Conservation (phyloP, 23 tunicate genomes). For the Diplosoma virens region DNA sequence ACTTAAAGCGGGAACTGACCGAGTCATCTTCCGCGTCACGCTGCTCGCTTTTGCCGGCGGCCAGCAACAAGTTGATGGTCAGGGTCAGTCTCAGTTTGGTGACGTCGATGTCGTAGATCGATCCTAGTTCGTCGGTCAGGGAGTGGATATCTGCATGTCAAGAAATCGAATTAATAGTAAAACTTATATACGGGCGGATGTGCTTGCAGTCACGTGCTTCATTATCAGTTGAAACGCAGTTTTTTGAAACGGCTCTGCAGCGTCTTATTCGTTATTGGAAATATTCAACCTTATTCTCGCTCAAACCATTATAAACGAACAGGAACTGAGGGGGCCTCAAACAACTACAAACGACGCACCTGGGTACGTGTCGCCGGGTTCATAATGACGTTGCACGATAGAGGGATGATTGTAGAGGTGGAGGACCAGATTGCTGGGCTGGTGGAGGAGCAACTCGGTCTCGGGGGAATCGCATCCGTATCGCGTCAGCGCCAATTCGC, state of each 20-base stretch:
- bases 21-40: slow-evolving; percentile 30
- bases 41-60: slow-evolving; percentile 14
- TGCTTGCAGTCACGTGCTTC: too few relatives aligned
- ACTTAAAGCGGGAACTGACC: slow-evolving; percentile 4
- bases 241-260: too few relatives aligned
- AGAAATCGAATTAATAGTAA: neutral
- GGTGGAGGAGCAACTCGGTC: neutral
- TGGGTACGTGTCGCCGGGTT: slow-evolving; percentile 72
- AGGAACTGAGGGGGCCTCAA: too few relatives aligned
- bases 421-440: slow-evolving; percentile 41
- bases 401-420: slow-evolving; percentile 60
- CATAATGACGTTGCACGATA: slow-evolving; percentile 49
- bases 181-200: neutral
- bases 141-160: slow-evolving; percentile 65
- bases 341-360: too few relatives aligned
- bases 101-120: slow-evolving; percentile 31
- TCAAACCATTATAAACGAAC: too few relatives aligned
- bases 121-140: slow-evolving; percentile 36
- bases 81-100: slow-evolving; percentile 18
- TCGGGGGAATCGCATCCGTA: slow-evolving; percentile 24
- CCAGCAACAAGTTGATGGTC: slow-evolving; percentile 26
- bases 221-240: too few relatives aligned
- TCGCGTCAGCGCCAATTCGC: slow-evolving; percentile 27
- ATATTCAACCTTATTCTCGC: too few relatives aligned
- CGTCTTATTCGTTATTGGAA: too few relatives aligned